Percentiles rank a stretch among this genome's conserved stretches.
Evolutionary conservation across 2,113 vertebrate genomes (phyloP).

Genomic region (Pedetes capensis): DNA sequence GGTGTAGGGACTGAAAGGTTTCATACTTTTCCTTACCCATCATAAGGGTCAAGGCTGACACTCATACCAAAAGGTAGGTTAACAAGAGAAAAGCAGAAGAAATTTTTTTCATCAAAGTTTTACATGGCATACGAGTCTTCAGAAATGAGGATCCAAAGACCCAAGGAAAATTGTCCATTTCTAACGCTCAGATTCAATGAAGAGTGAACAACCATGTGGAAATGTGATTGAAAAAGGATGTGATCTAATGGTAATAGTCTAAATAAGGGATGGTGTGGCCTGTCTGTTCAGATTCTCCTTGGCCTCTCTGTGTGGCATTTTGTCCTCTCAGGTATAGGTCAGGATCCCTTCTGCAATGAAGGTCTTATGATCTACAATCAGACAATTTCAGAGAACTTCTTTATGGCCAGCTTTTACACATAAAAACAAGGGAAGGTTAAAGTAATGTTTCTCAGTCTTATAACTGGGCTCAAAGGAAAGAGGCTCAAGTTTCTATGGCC

Average conservation of each 20-base stretch:
- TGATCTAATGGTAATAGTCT: background rate
- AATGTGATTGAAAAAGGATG: background rate
- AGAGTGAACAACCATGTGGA: background rate
- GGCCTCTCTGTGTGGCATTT: background rate
- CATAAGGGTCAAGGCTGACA: background rate
- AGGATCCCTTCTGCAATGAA: background rate
- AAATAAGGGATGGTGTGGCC: background rate
- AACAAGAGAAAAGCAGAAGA: background rate
- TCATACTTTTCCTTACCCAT: background rate
- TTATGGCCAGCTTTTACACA: background rate
- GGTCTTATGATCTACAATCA: background rate
- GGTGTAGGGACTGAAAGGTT: background rate
- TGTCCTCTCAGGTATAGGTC: background rate
- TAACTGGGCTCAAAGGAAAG: background rate
- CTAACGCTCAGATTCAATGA: background rate
- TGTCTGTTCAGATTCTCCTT: background rate
- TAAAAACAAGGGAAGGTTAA: background rate
- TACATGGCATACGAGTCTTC: background rate
- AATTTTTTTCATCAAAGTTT: background rate
- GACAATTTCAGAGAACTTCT: background rate
- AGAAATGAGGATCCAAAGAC: background rate
- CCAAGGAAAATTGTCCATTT: background rate
- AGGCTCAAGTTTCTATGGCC: background rate
- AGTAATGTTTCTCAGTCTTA: background rate
- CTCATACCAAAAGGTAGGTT: background rate